Conservation (phyloP, 2,888 invertebrate species). For the Parascotia fuliginaria region DNA sequence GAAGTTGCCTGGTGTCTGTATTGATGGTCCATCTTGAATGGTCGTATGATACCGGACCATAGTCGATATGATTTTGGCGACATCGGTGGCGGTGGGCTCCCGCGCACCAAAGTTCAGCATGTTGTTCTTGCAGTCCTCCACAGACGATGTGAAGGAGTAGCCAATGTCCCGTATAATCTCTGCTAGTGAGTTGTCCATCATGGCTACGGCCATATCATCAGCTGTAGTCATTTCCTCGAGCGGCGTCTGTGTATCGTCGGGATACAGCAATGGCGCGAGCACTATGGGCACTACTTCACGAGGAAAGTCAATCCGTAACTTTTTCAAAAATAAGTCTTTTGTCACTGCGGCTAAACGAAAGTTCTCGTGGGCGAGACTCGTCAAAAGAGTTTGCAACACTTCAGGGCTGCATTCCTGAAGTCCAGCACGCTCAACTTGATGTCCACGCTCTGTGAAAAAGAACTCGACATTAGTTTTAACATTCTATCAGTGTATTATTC, state of each 20-base stretch:
- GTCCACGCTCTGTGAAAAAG: conserved; percentile 83
- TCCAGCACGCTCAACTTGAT: conserved; percentile 91
- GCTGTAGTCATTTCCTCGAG: conserved; percentile 88
- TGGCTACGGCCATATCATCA: conserved; percentile 86
- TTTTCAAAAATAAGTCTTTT: conserved; percentile 92
- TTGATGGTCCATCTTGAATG: conserved; percentile 88
- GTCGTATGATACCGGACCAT: conserved; percentile 93
- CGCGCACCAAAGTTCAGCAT: conserved; percentile 92
- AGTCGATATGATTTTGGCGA: conserved; percentile 93
- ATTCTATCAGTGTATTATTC: not conserved
- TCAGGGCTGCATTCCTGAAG: conserved; percentile 96
- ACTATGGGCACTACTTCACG: conserved; percentile 95
- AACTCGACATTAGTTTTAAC: conserved; percentile 12
- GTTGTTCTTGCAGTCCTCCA: conserved; percentile 95
- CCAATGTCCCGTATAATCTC: conserved; percentile 97
- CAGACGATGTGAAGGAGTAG: conserved; percentile 93
- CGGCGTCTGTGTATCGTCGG: conserved; percentile 89
- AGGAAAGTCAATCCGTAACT: conserved; percentile 94
- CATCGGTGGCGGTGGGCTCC: conserved; percentile 93
- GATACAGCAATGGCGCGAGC: conserved; percentile 94
- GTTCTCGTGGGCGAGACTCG: conserved; percentile 86
- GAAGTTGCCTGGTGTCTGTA: conserved; percentile 88
- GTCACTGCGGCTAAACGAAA: conserved; percentile 90
- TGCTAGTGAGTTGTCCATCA: conserved; percentile 92
- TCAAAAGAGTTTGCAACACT: conserved; percentile 93